Evolutionary conservation across 2,113 vertebrate genomes (phyloP).

Genomic region (Cichladusa arquata): DNA sequence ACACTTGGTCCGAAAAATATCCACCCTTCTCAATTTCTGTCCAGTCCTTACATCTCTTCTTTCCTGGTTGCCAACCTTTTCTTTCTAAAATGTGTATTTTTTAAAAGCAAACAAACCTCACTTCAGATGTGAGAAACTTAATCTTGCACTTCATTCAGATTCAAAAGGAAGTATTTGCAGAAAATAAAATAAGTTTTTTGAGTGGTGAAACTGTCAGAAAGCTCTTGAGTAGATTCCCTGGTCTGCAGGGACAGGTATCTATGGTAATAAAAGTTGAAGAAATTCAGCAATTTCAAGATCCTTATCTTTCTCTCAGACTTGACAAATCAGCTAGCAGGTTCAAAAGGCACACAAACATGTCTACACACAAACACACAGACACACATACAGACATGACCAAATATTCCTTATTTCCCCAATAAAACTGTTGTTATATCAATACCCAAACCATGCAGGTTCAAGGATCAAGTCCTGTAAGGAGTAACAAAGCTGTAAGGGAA

Average conservation of each 20-base stretch:
- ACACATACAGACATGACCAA: neutral
- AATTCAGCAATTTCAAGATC: neutral
- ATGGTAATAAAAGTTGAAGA: neutral
- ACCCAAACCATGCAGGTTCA: neutral
- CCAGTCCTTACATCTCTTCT: neutral
- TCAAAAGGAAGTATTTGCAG: neutral
- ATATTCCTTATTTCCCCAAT: neutral
- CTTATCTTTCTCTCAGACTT: neutral
- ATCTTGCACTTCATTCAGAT: neutral
- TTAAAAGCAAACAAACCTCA: neutral
- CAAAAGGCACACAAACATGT: neutral
- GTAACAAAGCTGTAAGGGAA: neutral
- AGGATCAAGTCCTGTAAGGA: neutral
- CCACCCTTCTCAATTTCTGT: neutral
- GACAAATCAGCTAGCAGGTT: neutral
- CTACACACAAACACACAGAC: neutral
- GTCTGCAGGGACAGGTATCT: neutral
- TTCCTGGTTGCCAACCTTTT: neutral
- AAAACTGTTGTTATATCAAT: neutral
- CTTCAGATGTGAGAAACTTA: neutral
- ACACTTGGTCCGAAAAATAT: neutral
- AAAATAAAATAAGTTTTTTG: neutral
- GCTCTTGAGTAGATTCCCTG: neutral
- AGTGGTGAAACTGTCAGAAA: neutral
- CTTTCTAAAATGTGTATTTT: neutral